A percentile compares a stretch with the other conserved stretches of the same genome.
These are phyloP conservation scores for Apodemus speciosus DNA, from an alignment of 2,113 vertebrate genomes.

Conservation along the genomic window DNA sequence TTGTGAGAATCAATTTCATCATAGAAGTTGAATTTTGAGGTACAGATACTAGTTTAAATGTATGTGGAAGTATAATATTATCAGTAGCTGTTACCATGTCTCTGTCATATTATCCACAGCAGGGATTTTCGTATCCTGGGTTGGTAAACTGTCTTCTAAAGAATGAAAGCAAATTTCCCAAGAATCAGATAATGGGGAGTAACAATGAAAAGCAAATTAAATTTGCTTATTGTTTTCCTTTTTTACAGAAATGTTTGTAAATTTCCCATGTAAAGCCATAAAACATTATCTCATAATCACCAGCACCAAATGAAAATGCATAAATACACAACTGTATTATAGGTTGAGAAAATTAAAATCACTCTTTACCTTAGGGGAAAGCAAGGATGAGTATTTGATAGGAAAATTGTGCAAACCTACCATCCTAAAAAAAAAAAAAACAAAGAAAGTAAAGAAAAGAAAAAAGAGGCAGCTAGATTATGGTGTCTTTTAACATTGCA, in stretches of 20 bases:
- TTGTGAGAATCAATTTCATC: background rate
- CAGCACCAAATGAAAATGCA: background rate
- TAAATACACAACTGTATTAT: background rate
- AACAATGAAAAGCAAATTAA: background rate
- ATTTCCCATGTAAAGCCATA: background rate
- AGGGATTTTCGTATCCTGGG: no score
- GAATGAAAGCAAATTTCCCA: background rate
- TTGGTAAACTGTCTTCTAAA: background rate
- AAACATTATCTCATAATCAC: background rate
- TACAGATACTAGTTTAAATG: background rate
- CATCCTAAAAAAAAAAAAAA: background rate
- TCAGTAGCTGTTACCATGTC: background rate
- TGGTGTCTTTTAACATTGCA: background rate
- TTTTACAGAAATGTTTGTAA: background rate
- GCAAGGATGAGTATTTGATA: background rate
- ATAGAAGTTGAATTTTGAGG: background rate
- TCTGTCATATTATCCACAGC: background rate
- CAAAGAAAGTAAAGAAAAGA: background rate
- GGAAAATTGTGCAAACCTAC: background rate
- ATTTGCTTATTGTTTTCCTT: background rate
- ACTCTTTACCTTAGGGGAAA: background rate
- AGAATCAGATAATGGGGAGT: background rate
- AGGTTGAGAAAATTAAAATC: background rate
- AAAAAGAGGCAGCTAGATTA: background rate
- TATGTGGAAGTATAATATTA: background rate